Evolutionary conservation across 92 coral and sea anemone species (phyloP).

Genomic region (Heliopora coerulea): DNA sequence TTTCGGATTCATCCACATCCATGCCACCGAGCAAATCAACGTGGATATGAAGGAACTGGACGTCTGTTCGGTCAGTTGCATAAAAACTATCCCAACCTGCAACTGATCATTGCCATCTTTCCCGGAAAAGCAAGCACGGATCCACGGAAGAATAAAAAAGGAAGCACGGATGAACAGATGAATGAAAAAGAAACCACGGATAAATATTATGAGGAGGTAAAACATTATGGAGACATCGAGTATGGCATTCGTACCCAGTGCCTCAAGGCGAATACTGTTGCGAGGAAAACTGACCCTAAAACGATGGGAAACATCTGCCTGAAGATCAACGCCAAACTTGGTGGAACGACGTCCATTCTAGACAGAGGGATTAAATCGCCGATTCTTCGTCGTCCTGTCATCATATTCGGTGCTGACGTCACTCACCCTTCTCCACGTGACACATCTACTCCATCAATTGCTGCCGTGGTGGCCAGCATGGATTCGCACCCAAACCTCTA

Average conservation of each 20-base stretch:
- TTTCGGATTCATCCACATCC: slow-evolving; percentile 8
- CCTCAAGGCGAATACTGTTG: slow-evolving; percentile 62
- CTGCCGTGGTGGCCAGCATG: slow-evolving; percentile 94
- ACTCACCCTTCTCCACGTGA: slow-evolving; percentile 89
- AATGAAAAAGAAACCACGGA: too few species aligned
- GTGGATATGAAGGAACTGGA: slow-evolving; percentile 38
- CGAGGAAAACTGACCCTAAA: slow-evolving; percentile 34
- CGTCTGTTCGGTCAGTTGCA: slow-evolving; percentile 39
- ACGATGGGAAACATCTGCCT: slow-evolving; percentile 79
- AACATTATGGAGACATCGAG: slow-evolving; percentile 83
- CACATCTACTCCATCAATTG: slow-evolving; percentile 74
- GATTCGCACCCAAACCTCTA: slow-evolving; percentile 69
- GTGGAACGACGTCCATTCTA: slow-evolving; percentile 73
- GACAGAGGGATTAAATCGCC: slow-evolving; percentile 54
- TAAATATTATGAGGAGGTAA: slow-evolving; percentile 53
- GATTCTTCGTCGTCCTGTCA: slow-evolving; percentile 61
- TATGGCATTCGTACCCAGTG: slow-evolving; percentile 87
- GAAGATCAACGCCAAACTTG: slow-evolving; percentile 90
- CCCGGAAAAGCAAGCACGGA: slow-evolving; percentile 50
- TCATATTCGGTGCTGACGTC: slow-evolving; percentile 93
- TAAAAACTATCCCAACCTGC: slow-evolving; percentile 38
- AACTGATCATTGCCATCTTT: slow-evolving; percentile 66
- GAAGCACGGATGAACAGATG: too few species aligned
- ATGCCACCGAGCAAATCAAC: background rate
- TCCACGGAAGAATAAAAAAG: too few species aligned